phyloP scores from a whole-genome alignment of 2,797 vertebrate genomes.

The Discoglossus pictus region DNA sequence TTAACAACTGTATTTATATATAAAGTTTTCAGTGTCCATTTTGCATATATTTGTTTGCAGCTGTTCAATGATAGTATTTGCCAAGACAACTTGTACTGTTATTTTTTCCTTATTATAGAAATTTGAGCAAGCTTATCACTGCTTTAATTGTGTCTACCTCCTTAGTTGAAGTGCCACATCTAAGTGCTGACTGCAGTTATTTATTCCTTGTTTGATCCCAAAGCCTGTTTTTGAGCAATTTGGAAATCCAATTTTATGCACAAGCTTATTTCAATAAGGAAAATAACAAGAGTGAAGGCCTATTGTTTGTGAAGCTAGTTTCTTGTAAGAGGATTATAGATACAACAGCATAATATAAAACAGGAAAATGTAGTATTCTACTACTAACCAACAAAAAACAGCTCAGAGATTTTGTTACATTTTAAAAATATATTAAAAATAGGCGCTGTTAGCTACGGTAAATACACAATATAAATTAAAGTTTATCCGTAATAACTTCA shows the following conservation, averaged over 20 bases:
- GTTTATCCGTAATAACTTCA: too few species aligned
- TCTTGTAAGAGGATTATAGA: slow-evolving; percentile 40
- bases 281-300: slow-evolving; percentile 36
- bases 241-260: slow-evolving; percentile 46
- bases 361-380: not conserved
- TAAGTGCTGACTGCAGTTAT: slow-evolving; percentile 36
- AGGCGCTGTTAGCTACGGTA: too few species aligned
- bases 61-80: too few species aligned
- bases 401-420: too few species aligned
- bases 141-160: slow-evolving; percentile 31
- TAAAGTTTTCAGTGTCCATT: too few species aligned
- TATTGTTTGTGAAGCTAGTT: slow-evolving; percentile 36
- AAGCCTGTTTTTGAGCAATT: slow-evolving; percentile 40
- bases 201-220: slow-evolving; percentile 40
- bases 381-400: too few species aligned
- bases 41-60: too few species aligned
- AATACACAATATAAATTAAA: too few species aligned
- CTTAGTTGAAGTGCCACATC: slow-evolving; percentile 34
- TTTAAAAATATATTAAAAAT: too few species aligned
- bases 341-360: slow-evolving; percentile 20
- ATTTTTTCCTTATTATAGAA: slow-evolving; percentile 18
- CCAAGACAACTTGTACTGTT: not conserved
- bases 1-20: too few species aligned
- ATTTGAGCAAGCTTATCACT: not conserved
- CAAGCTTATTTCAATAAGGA: slow-evolving; percentile 38